phyloP scores from a whole-genome alignment of 1,140 invertebrate genomes.

The Magallana gigas region DNA sequence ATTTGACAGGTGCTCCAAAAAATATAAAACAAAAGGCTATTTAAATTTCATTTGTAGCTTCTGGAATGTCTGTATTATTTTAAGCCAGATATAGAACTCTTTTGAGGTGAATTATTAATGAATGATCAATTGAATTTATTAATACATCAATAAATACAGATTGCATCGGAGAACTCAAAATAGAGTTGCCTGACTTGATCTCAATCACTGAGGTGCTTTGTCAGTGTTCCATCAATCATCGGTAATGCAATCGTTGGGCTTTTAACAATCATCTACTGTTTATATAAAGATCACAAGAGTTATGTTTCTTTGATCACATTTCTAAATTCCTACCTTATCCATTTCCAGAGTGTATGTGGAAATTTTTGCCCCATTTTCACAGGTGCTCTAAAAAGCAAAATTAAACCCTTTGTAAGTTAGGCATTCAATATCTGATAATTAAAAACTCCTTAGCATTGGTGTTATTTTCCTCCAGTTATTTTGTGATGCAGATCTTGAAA shows the following conservation, averaged over 20 bases:
- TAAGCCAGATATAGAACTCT: background rate
- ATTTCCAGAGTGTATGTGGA: conserved; percentile 89
- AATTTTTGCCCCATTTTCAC: conserved; percentile 89
- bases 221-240: conserved; percentile 19
- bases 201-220: background rate
- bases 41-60: background rate
- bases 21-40: background rate
- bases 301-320: conserved; percentile 18
- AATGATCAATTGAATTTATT: background rate
- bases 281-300: conserved; percentile 7
- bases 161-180: background rate
- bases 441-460: background rate
- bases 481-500: background rate
- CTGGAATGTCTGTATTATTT: background rate
- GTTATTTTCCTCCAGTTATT: too few species aligned
- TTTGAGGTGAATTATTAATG: background rate
- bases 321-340: conserved; percentile 82
- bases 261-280: background rate
- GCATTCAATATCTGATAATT: background rate
- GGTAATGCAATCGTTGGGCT: conserved; percentile 12
- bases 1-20: background rate
- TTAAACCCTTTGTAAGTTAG: background rate
- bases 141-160: conserved; percentile 4
- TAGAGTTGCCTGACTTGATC: conserved; percentile 8
- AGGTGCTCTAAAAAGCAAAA: conserved; percentile 83